Conservation (phyloP, 2,888 invertebrate species). For the Alcis repandata region DNA sequence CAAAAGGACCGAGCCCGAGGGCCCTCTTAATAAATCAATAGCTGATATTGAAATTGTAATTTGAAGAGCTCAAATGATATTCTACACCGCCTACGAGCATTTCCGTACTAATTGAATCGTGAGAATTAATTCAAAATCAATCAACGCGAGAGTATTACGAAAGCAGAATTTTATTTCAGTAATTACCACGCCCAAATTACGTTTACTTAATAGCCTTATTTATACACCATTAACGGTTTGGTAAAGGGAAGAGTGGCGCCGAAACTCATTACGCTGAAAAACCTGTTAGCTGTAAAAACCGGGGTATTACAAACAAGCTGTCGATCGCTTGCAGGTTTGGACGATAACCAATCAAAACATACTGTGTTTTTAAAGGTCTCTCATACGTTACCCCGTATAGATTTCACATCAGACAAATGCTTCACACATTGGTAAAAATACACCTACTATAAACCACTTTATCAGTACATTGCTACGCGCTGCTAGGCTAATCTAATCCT, state of each 20-base stretch:
- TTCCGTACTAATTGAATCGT: conserved; percentile 39
- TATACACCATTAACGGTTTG: conserved; percentile 43
- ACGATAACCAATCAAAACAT: conserved; percentile 55
- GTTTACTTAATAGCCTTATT: conserved; percentile 38
- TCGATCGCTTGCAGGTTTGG: conserved; percentile 42
- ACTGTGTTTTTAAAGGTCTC: conserved; percentile 45
- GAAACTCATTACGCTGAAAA: conserved; percentile 49
- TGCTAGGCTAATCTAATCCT: too few species aligned
- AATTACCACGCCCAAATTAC: conserved; percentile 41
- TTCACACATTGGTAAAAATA: too few species aligned
- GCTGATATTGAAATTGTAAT: background rate
- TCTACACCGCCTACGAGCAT: conserved; percentile 11
- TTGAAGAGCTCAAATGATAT: conserved; percentile 1
- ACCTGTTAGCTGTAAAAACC: conserved; percentile 43
- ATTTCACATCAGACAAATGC: too few species aligned
- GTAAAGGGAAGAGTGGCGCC: conserved; percentile 44
- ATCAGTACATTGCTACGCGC: too few species aligned
- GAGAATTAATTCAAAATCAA: conserved; percentile 42
- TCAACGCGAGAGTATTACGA: conserved; percentile 37
- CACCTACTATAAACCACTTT: too few species aligned
- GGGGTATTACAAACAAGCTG: conserved; percentile 50
- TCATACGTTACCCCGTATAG: too few species aligned
- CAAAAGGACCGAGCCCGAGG: background rate
- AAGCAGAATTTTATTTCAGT: conserved; percentile 43
- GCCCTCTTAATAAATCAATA: conserved; percentile 10